Base-by-base conservation (phyloP, 2,888 invertebrate species). In the Tortricodes alternella region DNA sequence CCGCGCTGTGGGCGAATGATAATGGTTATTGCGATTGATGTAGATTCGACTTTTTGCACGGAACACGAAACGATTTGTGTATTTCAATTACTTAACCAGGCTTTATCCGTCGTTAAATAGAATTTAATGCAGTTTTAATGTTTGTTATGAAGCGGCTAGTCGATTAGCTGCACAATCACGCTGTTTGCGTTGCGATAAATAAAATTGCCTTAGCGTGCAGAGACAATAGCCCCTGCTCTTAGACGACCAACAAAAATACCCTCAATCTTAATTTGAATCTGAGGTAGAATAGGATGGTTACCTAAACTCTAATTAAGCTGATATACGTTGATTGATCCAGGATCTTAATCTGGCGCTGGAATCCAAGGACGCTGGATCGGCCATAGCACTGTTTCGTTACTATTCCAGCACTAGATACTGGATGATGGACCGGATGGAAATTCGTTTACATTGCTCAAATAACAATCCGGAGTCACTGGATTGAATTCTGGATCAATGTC, bases 91-190 rank as follows among this genome's bases (percentile, higher is more conserved):
- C 77, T 76, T 75, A 82, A 78, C 75, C 70, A 74, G 76, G 67
- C 72, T 79, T 73, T 77, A 76, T 78, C 66, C 67, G 72, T 68
- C 71, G 78, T 76, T 83, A 82, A 87, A 86, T 83, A 79, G 74
- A 82, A 78, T 83, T 82, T 85, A 85, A 88, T 87, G 85, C 79
- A 78, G 71, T 84, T 87, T 87, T 86, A 86, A 87, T 88, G 84
- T 80, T 78, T 72, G 77, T 74, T 77, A 74, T 74, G 76, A 76
- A 82, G 71, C 75, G 74, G 76, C 70, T 71, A 78, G 76, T 71
- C 76, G 78, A 81, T 85, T 84, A 80, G 74, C 73, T 72, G 70
- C 67, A 70, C 70, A 74, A 76, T 73, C 69, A 77, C 77, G 76
- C 68, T 71, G 67, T 65, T 70, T 70, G 64, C 64, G 70, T 77